These are phyloP conservation scores for Poecilia wingei DNA, from an alignment of 2,797 vertebrate genomes.

Conservation along the genomic window DNA sequence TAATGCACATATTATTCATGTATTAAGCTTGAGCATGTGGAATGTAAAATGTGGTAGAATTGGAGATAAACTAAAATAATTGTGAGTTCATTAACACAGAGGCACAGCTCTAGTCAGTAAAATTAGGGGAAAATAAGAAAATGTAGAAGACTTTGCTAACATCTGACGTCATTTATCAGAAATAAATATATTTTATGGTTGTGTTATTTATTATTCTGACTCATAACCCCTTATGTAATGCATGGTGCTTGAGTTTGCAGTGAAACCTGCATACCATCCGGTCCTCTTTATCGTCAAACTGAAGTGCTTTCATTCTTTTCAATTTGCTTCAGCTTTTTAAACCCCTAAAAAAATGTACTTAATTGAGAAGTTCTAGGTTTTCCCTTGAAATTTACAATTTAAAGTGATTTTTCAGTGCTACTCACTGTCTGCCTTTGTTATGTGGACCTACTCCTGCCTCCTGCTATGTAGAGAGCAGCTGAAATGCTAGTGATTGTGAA, in stretches of 20 bases:
- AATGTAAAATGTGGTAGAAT: background rate
- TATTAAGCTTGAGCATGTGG: background rate
- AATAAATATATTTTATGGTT: background rate
- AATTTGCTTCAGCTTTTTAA: background rate
- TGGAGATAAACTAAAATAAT: background rate
- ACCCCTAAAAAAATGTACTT: background rate
- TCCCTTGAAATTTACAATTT: background rate
- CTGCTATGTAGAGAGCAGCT: background rate
- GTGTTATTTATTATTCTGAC: background rate
- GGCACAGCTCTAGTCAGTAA: background rate
- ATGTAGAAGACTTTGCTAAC: background rate
- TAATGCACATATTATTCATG: background rate
- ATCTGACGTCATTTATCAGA: background rate
- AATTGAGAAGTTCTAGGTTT: background rate
- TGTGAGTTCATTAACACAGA: background rate
- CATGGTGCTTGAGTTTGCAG: background rate
- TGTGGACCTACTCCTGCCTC: background rate
- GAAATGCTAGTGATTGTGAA: background rate
- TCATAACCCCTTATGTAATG: background rate
- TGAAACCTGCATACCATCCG: background rate
- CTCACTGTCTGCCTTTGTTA: background rate
- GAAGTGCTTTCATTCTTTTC: background rate
- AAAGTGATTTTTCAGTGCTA: background rate
- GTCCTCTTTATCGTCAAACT: background rate
- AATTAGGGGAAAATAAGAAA: background rate